Conservation (phyloP, 53 echinoderm and acorn worm genomes). For the Arbacia lixula region DNA sequence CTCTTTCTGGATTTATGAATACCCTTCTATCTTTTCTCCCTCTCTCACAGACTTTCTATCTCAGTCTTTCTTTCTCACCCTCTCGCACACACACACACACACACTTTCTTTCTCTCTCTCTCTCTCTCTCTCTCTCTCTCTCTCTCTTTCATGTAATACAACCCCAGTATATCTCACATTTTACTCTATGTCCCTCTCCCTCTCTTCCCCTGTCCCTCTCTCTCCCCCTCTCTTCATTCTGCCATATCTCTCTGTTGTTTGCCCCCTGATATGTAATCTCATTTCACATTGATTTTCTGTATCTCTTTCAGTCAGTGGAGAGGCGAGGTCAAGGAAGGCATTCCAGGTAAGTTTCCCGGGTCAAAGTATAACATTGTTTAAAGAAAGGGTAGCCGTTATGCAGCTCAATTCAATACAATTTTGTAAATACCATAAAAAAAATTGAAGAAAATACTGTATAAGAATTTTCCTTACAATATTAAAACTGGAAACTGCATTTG, state of each 20-base stretch:
- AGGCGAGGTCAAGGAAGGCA: conserved; percentile 83
- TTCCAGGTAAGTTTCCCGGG: conserved; percentile 64
- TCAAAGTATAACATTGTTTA: neutral
- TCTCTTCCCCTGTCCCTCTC: neutral
- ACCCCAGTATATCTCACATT: too few relatives aligned
- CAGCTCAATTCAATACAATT: too few relatives aligned
- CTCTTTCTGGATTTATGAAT: neutral
- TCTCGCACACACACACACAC: neutral
- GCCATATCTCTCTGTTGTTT: neutral
- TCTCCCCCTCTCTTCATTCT: neutral
- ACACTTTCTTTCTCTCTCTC: neutral
- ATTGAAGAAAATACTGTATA: too few relatives aligned
- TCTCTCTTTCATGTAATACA: too few relatives aligned
- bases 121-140: neutral
- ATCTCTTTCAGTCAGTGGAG: conserved; percentile 93
- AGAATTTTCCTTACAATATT: too few relatives aligned
- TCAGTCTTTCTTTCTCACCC: neutral
- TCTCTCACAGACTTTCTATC: neutral
- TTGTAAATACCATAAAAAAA: too few relatives aligned
- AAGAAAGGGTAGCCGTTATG: too few relatives aligned
- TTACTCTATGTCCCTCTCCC: neutral
- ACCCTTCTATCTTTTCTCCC: too few relatives aligned
- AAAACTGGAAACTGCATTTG: too few relatives aligned
- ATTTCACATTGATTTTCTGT: too few relatives aligned
- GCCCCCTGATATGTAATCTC: neutral